These are phyloP conservation scores for Papilio glaucus DNA, from an alignment of 1,140 invertebrate genomes.

Conservation along the genomic window DNA sequence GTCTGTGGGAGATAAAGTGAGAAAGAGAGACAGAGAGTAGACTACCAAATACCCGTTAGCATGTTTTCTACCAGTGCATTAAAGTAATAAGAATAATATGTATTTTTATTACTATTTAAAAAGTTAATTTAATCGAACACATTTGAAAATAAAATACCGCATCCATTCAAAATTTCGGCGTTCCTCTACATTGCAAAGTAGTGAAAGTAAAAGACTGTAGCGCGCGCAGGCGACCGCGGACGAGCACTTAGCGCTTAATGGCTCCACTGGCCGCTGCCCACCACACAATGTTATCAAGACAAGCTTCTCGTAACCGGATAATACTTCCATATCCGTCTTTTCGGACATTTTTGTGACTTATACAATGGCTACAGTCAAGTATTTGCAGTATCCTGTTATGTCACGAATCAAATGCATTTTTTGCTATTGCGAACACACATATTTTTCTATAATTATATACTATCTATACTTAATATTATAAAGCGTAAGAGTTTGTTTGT, in stretches of 20 bases:
- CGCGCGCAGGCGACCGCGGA: slow-evolving; percentile 7
- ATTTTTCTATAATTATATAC: too few relatives aligned
- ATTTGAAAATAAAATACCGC: neutral
- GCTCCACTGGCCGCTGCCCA: slow-evolving; percentile 4
- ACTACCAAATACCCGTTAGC: too few relatives aligned
- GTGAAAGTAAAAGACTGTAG: slow-evolving; percentile 6
- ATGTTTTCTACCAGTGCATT: too few relatives aligned
- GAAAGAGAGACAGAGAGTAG: too few relatives aligned
- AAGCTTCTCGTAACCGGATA: neutral
- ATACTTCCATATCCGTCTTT: neutral
- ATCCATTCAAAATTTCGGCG: neutral
- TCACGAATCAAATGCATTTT: neutral
- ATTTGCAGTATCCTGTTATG: neutral
- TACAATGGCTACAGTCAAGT: neutral
- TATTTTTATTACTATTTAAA: neutral
- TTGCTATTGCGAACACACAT: too few relatives aligned
- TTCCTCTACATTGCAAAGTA: neutral
- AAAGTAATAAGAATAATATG: neutral
- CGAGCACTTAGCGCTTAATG: slow-evolving; percentile 16
- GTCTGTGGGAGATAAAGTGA: too few relatives aligned
- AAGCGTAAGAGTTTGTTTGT: too few relatives aligned
- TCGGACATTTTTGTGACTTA: neutral
- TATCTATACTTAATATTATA: too few relatives aligned
- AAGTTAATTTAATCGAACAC: neutral
- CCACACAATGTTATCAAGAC: neutral